Evolutionary conservation across 1,140 invertebrate species (phyloP).

Genomic region (Caenorhabditis latens): DNA sequence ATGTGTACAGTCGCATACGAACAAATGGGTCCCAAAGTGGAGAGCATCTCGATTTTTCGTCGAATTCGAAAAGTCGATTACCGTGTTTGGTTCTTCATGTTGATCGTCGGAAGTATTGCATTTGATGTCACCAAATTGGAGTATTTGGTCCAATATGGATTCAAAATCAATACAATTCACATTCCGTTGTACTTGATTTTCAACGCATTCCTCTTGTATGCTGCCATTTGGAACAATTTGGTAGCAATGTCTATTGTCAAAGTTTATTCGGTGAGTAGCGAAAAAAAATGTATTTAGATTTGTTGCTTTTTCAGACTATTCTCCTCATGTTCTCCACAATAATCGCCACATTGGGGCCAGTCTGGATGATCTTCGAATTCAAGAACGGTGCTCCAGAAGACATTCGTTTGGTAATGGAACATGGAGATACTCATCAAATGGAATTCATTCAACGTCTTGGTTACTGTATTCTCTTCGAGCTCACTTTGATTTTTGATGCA

Average conservation of each 20-base stretch:
- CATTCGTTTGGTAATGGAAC: conserved; percentile 20
- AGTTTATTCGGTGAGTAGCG: conserved; percentile 2
- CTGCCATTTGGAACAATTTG: conserved; percentile 10
- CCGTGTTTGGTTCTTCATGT: conserved; percentile 48
- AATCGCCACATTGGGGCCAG: not conserved
- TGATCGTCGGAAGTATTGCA: conserved; percentile 30
- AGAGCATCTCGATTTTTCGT: conserved; percentile 5
- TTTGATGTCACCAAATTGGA: conserved; percentile 45
- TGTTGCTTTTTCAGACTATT: not conserved
- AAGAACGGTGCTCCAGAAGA: conserved; percentile 22
- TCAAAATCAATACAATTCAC: conserved; percentile 32
- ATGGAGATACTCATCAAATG: conserved; percentile 30
- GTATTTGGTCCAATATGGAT: conserved; percentile 47
- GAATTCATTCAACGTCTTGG: conserved; percentile 11
- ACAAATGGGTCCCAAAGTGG: not conserved
- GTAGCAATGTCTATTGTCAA: not conserved
- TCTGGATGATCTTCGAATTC: conserved; percentile 41
- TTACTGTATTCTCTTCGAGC: conserved; percentile 23
- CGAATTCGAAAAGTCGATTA: conserved; percentile 3
- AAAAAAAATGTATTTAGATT: not conserved
- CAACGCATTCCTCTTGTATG: conserved; percentile 9
- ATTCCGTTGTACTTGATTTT: conserved; percentile 29
- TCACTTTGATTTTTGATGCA: conserved; percentile 36
- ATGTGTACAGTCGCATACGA: not conserved
- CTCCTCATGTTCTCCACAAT: conserved; percentile 1